These are phyloP conservation scores for Drosophila neonasuta DNA, from an alignment of 2,888 invertebrate species.

Conservation along the genomic window DNA sequence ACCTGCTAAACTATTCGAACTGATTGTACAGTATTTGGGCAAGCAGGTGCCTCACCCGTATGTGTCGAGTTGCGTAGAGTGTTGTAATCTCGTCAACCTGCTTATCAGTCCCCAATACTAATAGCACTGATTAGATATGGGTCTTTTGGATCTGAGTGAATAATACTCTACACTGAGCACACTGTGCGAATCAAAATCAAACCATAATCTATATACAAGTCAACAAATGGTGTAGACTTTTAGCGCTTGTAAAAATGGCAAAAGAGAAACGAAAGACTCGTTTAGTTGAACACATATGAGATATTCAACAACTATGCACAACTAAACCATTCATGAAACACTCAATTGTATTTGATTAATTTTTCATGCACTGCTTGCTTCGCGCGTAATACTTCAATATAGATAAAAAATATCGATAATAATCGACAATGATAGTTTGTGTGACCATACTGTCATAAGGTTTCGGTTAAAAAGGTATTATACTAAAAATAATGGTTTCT, in stretches of 20 bases:
- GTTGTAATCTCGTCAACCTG: slow-evolving; percentile 51
- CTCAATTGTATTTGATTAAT: background rate
- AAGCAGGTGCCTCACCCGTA: slow-evolving; percentile 58
- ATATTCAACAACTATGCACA: background rate
- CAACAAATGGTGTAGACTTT: background rate
- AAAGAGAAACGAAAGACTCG: too few relatives aligned
- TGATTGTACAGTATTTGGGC: slow-evolving; percentile 41
- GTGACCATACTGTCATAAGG: too few relatives aligned
- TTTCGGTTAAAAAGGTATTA: too few relatives aligned
- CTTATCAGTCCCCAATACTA: slow-evolving; percentile 53
- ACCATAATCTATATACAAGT: background rate
- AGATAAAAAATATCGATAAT: background rate
- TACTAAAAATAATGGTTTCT: too few relatives aligned
- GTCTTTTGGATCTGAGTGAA: slow-evolving; percentile 50
- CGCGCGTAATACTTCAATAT: background rate
- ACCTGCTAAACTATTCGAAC: slow-evolving; percentile 74
- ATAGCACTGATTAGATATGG: slow-evolving; percentile 61
- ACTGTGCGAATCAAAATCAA: slow-evolving; percentile 42
- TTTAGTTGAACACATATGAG: background rate
- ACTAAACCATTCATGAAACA: too few relatives aligned
- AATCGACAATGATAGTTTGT: background rate
- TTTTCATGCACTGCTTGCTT: background rate
- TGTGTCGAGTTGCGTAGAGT: slow-evolving; percentile 23
- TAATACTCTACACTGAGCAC: slow-evolving; percentile 39
- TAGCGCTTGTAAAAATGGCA: background rate